These are phyloP conservation scores for Sarcoramphus papa DNA, from an alignment of 2,797 vertebrate genomes.

Conservation along the genomic window DNA sequence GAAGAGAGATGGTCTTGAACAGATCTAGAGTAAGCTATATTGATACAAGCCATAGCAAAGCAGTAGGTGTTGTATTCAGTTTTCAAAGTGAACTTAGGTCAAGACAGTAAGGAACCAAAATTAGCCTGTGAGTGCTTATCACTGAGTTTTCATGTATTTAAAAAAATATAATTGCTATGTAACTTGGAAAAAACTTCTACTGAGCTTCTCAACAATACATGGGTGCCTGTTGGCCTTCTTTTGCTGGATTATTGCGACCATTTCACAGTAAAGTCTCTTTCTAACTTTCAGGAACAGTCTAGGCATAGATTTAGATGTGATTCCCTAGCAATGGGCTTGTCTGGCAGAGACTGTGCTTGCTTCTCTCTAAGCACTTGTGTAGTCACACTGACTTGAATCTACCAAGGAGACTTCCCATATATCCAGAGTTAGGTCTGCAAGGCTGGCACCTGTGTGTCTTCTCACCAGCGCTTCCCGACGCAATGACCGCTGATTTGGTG, in stretches of 20 bases:
- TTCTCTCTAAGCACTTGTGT: neutral
- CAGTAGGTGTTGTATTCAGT: too few relatives aligned
- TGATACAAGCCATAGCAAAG: neutral
- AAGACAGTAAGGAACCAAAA: neutral
- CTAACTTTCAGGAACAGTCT: neutral
- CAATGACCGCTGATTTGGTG: accelerated
- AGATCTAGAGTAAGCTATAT: accelerated
- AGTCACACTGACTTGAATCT: neutral
- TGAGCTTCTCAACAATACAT: accelerated
- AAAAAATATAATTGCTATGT: neutral
- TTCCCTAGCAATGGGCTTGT: neutral
- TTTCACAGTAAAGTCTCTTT: neutral
- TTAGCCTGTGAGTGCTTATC: neutral
- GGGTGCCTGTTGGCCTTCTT: accelerated
- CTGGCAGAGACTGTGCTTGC: neutral
- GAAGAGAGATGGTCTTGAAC: accelerated
- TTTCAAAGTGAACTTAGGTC: neutral
- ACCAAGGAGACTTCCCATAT: accelerated
- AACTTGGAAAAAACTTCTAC: neutral
- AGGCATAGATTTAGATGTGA: neutral
- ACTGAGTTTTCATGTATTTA: neutral
- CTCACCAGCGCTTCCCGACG: neutral
- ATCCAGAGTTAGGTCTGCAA: neutral
- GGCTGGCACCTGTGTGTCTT: accelerated
- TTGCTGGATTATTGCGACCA: neutral